Evolutionary conservation across 2,888 invertebrate genomes (phyloP), one percentile per base, ranked within the genome.

Genomic region (Ditylenchus weischeri): DNA sequence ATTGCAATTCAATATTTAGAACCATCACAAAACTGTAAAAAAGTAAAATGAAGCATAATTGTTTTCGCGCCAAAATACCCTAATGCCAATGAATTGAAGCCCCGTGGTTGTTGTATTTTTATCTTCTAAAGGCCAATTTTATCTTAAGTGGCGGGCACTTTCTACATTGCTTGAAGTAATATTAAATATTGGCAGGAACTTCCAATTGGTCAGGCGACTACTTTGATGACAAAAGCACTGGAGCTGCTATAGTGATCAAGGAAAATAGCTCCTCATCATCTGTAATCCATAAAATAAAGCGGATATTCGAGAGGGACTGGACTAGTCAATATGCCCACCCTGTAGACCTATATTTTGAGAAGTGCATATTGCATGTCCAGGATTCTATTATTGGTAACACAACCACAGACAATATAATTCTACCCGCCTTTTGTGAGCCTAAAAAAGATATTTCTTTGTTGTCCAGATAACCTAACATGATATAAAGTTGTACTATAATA

Each of bases 181-280:
- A 29, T 29, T 29, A 5, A 29, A 29, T 4, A 29, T 29, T 29
- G 2, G 29, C 29, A 88, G 88, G 88, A 15, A 95, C 95, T 0
- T 94, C 94, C 48, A 96, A 95, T 86, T 96, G 96, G 96, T 90
- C 92, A 0, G 95, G 91, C 0, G 95, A 96, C 85, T 96, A 95
- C 85, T 96, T 98, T 84, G 89, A 88, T 0, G 87, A 89, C 77
- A 93, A 94, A 0, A 78, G 78, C 5, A 94, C 90, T 2, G 96
- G 96, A 15, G 89, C 91, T 18, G 90, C 90, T 0, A 86, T 93
- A 69, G 87, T 92, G 0, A 77, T 85, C 5, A 78, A 72, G 19
- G 11, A 13, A 29, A 23, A 43, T 18, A 51, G 51, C n/a, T 18
- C 57, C 15, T 29, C 49, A 18, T 38, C 59, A 84, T 87, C 88